Evolutionary conservation across 1,140 invertebrate genomes (phyloP), one percentile per base, ranked within the genome.

Genomic region (Neodiprion lecontei): DNA sequence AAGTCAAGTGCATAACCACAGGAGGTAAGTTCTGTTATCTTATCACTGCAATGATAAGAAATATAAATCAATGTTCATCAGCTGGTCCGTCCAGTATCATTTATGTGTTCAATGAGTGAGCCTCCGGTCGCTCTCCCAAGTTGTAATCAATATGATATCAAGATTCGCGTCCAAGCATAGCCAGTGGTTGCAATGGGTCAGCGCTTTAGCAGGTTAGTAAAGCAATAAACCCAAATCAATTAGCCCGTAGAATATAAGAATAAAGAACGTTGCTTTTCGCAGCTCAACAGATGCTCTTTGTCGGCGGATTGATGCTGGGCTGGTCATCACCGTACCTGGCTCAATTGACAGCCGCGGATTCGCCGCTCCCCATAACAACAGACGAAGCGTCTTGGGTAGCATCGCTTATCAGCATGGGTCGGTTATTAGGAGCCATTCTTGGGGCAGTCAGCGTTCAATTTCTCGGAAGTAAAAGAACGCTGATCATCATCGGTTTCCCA

Each of bases 361-460:
- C 88, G 0, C 85, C 84, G 9, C 88, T 92, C 65, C 85, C 86
- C 50, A 89, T 91, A 65, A 87, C 90, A 3, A 77, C 87, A 11
- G 89, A 91, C 74, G 87, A 92, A 83, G 90, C 89, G 72, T 91
- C 91, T 21, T 92, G 91, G 91, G 89, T 92, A 70, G 90, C 89
- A n/a, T 88, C 89, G 3, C 78, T 90, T 7, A 88, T 90, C 86
- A 89, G 90, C 70, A 81, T 90, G 21, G 67, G 67, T 11, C 67
- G 67, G 21, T 21, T 69, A 17, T 7, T 69, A 11, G 67, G 67
- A 23, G 67, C 67, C 67, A 11, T 69, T 7, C 11, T 21, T 12
- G 67, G 67, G 8, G 67, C 67, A 23, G 7, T 69, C 23, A 69
- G 17, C 67, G 67, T 69, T 11, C 40, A 21, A 21, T 69, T 10